Evolutionary conservation across 2,888 invertebrate genomes (phyloP).

Genomic region (Drosophila cracens): DNA sequence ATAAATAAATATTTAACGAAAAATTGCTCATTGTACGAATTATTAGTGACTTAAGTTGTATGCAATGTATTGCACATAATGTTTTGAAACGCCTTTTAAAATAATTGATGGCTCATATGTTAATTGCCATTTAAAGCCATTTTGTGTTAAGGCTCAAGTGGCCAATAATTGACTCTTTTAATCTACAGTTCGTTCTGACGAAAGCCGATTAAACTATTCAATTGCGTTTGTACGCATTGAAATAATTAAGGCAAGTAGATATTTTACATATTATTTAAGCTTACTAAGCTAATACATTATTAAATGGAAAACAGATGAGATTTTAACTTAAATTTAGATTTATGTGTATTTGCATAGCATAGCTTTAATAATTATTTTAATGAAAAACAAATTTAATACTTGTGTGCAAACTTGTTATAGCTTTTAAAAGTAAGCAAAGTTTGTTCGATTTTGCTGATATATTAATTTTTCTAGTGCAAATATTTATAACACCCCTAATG

Average conservation of each 20-base stretch:
- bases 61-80: neutral
- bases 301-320: neutral
- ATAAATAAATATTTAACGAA: neutral
- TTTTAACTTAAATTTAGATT: neutral
- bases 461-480: neutral
- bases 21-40: neutral
- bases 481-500: conserved; percentile 52
- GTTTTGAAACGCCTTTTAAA: neutral
- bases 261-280: neutral
- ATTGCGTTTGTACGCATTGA: neutral
- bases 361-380: neutral
- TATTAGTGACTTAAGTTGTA: neutral
- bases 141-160: neutral
- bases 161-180: neutral
- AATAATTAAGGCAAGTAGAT: no score
- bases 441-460: neutral
- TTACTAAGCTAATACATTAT: neutral
- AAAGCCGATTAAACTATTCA: neutral
- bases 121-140: neutral
- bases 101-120: neutral
- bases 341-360: no score
- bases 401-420: neutral
- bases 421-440: neutral
- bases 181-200: neutral
- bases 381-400: neutral